Evolutionary conservation across 2,113 vertebrate species (phyloP).

Genomic region (Lagopus muta): DNA sequence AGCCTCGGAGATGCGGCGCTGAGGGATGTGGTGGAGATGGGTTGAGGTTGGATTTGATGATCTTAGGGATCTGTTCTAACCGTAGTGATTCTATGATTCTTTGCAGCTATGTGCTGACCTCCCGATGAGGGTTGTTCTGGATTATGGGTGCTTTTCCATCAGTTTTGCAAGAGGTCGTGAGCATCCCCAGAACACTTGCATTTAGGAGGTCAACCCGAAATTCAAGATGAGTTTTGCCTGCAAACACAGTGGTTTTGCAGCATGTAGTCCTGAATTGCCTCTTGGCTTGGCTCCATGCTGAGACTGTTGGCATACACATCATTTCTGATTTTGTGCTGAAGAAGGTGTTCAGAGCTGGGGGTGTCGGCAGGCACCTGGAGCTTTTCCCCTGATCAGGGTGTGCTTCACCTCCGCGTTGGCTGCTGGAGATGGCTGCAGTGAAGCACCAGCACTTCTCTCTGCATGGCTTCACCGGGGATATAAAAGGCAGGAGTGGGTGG

Average conservation of each 20-base stretch:
- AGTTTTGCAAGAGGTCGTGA: neutral
- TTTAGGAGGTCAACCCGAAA: neutral
- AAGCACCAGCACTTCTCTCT: neutral
- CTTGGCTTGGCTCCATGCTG: neutral
- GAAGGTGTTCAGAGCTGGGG: neutral
- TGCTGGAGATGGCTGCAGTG: neutral
- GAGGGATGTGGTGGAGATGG: too few relatives aligned
- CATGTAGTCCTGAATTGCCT: neutral
- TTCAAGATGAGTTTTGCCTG: neutral
- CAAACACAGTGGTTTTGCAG: accelerated
- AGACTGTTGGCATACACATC: neutral
- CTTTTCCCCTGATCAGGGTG: neutral
- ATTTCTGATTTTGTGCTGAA: accelerated
- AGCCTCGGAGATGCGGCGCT: too few relatives aligned
- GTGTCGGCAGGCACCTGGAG: neutral
- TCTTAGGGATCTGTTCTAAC: too few relatives aligned
- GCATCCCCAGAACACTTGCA: neutral
- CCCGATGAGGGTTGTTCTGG: neutral
- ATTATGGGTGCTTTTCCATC: neutral
- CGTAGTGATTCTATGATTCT: neutral
- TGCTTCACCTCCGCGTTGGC: neutral
- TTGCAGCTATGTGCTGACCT: accelerated
- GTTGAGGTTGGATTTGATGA: too few relatives aligned
- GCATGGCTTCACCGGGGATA: neutral
- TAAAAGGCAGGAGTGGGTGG: neutral